Evolutionary conservation across 2,797 vertebrate species (phyloP).

Genomic region (Glyptemys insculpta): DNA sequence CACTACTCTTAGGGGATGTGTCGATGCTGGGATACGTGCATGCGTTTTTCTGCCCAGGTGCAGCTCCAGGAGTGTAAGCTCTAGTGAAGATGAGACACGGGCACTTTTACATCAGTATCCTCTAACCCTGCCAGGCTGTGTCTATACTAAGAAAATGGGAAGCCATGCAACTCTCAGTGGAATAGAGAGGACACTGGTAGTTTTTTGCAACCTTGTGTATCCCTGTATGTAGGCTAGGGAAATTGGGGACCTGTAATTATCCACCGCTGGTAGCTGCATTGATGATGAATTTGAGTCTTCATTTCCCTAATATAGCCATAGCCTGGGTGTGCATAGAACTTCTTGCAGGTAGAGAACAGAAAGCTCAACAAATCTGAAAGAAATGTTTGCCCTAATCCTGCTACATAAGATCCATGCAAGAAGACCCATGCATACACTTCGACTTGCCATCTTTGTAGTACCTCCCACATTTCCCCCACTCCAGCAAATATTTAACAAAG

Average conservation of each 20-base stretch:
- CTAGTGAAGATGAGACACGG: neutral
- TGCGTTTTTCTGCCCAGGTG: neutral
- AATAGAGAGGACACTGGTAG: neutral
- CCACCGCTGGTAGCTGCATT: neutral
- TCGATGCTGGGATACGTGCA: neutral
- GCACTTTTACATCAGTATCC: neutral
- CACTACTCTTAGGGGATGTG: neutral
- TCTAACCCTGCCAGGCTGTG: neutral
- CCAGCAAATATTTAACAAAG: neutral
- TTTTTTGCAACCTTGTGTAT: neutral
- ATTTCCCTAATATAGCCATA: neutral
- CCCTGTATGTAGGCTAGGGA: neutral
- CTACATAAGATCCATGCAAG: neutral
- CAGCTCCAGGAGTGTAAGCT: neutral
- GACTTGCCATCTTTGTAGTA: neutral
- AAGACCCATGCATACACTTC: neutral
- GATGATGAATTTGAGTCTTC: neutral
- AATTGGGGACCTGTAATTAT: slow-evolving; percentile 10
- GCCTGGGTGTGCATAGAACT: neutral
- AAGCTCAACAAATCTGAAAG: neutral
- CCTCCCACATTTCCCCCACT: slow-evolving; percentile 27
- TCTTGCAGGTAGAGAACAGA: neutral
- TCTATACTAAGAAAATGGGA: neutral
- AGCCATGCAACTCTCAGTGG: neutral
- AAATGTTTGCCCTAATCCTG: neutral